Evolutionary conservation across 2,113 vertebrate genomes (phyloP).

Genomic region (Indicator maculatus): DNA sequence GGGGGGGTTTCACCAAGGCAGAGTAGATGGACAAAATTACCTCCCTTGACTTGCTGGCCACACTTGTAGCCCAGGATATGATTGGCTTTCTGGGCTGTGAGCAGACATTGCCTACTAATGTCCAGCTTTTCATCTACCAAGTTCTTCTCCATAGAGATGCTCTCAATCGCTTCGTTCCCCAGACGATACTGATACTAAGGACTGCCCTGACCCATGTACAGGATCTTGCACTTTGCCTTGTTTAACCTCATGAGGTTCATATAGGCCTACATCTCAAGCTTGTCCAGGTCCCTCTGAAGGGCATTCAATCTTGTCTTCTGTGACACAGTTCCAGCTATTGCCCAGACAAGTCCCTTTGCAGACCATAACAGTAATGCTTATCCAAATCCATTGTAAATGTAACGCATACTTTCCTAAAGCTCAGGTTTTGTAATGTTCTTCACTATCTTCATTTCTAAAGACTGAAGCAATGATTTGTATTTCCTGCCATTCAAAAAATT

Average conservation of each 20-base stretch:
- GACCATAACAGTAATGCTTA: not conserved
- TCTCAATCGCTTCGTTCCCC: not conserved
- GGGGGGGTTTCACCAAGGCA: not conserved
- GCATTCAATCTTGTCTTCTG: not conserved
- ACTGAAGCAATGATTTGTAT: not conserved
- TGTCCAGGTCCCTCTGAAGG: not conserved
- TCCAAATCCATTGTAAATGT: not conserved
- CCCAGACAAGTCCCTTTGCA: not conserved
- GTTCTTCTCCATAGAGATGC: not conserved
- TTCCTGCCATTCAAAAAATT: not conserved
- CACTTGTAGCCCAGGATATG: accelerated
- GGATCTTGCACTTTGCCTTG: not conserved
- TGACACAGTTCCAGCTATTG: not conserved
- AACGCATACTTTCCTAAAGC: not conserved
- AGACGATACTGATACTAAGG: not conserved
- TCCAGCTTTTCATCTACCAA: not conserved
- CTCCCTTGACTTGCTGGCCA: not conserved
- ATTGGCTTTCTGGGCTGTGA: not conserved
- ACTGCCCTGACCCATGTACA: accelerated
- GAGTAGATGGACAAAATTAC: not conserved
- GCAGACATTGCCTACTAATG: accelerated
- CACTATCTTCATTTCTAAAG: not conserved
- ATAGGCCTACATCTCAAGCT: not conserved
- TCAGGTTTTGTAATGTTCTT: not conserved
- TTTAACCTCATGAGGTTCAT: not conserved